Evolutionary conservation across 2,888 invertebrate genomes (phyloP).

Genomic region (Oxyteleia sp.): DNA sequence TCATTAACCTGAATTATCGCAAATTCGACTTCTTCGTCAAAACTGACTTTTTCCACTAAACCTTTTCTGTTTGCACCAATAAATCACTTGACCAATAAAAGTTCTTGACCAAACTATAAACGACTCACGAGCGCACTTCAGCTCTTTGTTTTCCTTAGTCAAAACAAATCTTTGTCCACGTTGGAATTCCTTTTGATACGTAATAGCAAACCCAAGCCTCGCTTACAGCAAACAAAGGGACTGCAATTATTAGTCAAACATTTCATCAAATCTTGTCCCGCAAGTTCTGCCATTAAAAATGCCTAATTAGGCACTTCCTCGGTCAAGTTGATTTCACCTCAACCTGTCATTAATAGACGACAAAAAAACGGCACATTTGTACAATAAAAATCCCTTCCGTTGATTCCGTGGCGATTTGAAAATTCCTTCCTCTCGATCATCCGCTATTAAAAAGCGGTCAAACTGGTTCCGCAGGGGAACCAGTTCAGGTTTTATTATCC

Average conservation of each 20-base stretch:
- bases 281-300: not conserved
- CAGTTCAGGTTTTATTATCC: slow-evolving; percentile 49
- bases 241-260: too few relatives aligned
- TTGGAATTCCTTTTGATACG: slow-evolving; percentile 11
- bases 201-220: too few relatives aligned
- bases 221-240: too few relatives aligned
- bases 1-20: too few relatives aligned
- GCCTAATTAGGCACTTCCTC: slow-evolving; percentile 14
- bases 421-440: slow-evolving; percentile 45
- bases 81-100: slow-evolving; percentile 42
- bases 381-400: slow-evolving; percentile 28
- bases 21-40: slow-evolving; percentile 28
- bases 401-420: slow-evolving; percentile 51
- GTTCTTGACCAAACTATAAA: slow-evolving; percentile 23
- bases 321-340: slow-evolving; percentile 11
- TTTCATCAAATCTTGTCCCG: too few relatives aligned
- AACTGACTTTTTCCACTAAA: slow-evolving; percentile 29
- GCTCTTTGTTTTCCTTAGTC: slow-evolving; percentile 34
- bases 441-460: slow-evolving; percentile 57
- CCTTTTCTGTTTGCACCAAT: slow-evolving; percentile 8
- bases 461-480: slow-evolving; percentile 61
- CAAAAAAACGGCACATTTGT: slow-evolving; percentile 22
- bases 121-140: not conserved
- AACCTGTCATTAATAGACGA: slow-evolving; percentile 13
- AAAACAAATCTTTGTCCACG: not conserved